Percentiles rank a stretch among this genome's conserved stretches.
Conservation (phyloP, 2,113 vertebrate species). For the Talpa occidentalis region DNA sequence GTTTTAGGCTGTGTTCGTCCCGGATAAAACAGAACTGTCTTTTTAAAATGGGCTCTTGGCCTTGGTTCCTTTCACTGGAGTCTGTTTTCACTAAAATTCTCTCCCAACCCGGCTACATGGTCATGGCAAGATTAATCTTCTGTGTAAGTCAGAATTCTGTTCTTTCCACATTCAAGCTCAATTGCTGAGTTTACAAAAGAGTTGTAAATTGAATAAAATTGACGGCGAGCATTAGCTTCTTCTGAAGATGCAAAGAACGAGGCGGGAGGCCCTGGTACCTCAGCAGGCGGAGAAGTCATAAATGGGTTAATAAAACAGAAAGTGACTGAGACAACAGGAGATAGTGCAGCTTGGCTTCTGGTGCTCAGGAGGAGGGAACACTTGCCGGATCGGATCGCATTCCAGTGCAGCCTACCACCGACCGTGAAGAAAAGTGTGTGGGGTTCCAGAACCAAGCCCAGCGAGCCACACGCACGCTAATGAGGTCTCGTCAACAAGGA, state of each 20-base stretch:
- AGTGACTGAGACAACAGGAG: constrained; percentile 15
- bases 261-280: background rate
- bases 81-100: background rate
- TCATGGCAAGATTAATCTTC: too few relatives aligned
- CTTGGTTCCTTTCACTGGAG: background rate
- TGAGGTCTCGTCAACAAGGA: constrained; percentile 66
- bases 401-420: constrained; percentile 51
- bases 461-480: constrained; percentile 49
- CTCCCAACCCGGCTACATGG: too few relatives aligned
- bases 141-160: background rate
- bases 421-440: background rate
- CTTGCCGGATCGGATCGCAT: constrained; percentile 62
- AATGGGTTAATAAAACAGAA: constrained; percentile 49
- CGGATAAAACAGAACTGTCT: background rate
- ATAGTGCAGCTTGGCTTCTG: constrained; percentile 13
- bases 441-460: constrained; percentile 71
- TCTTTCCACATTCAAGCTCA: background rate
- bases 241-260: background rate
- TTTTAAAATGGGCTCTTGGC: background rate
- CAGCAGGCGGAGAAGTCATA: background rate
- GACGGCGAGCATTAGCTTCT: background rate
- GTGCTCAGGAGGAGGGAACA: background rate
- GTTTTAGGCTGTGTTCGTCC: background rate
- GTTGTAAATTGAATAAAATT: background rate
- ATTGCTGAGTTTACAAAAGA: background rate